Percentiles rank a stretch among this genome's conserved stretches.
phyloP scores from a whole-genome alignment of 2,113 vertebrate genomes.

The Planiliza haematocheilus region DNA sequence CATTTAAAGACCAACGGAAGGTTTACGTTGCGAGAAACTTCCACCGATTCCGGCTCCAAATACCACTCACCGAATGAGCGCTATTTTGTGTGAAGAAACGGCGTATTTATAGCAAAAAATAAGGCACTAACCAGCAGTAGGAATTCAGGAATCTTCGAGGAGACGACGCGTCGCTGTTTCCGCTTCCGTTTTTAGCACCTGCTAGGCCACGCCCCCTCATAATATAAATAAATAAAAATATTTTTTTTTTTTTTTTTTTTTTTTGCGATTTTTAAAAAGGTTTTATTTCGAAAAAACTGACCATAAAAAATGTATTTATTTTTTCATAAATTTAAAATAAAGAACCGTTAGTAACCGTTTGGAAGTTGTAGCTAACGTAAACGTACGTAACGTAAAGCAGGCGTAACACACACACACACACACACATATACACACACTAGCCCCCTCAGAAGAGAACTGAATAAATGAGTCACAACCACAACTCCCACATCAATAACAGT shows the following conservation, averaged over 20 bases:
- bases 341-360: not conserved
- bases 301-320: too few relatives aligned
- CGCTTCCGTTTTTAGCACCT: constrained; percentile 69
- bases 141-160: constrained; percentile 57
- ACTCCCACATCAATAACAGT: constrained; percentile 65
- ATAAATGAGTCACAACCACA: constrained; percentile 67
- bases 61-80: accelerated
- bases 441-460: constrained; percentile 15
- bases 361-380: not conserved
- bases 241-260: not conserved
- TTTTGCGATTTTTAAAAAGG: too few relatives aligned
- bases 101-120: not conserved
- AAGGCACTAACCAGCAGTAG: constrained; percentile 46
- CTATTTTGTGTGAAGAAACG: accelerated
- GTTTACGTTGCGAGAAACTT: accelerated
- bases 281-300: not conserved
- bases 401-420: not conserved
- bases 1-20: not conserved
- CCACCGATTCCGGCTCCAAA: accelerated
- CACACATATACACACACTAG: not conserved
- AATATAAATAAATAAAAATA: accelerated
- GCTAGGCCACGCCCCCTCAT: constrained; percentile 32
- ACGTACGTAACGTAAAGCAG: too few relatives aligned
- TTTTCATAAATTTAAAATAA: too few relatives aligned
- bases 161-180: constrained; percentile 55